Percentiles rank a stretch among this genome's conserved stretches.
Conservation (phyloP, 2,113 vertebrate species). For the Cololabis saira region DNA sequence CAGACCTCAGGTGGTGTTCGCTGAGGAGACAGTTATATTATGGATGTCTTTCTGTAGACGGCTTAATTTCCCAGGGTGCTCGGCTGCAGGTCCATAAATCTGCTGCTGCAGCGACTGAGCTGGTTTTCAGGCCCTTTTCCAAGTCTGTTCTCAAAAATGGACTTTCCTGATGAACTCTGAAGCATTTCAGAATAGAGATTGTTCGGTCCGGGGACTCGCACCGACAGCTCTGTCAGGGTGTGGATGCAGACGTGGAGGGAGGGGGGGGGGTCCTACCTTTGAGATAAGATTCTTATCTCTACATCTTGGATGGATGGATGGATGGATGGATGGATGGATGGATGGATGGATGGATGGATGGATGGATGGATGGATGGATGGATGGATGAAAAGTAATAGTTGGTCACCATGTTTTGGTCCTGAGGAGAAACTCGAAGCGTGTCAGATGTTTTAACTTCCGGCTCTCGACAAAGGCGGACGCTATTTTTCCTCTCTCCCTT, state of each 20-base stretch:
- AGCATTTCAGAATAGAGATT: conserved; percentile 41
- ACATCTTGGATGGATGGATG: no score
- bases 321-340: no score
- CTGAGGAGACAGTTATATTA: conserved; percentile 53
- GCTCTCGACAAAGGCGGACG: no score
- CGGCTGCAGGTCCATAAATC: conserved; percentile 61
- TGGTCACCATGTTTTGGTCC: no score
- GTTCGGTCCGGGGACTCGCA: conserved; percentile 22
- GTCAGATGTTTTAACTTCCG: no score
- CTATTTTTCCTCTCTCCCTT: no score
- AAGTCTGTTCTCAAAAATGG: conserved; percentile 42
- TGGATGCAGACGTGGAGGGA: conserved; percentile 6
- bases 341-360: no score
- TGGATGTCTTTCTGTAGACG: conserved; percentile 62
- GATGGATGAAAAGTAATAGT: no score
- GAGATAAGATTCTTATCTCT: no score
- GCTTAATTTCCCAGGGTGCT: conserved; percentile 77
- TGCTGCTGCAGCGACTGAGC: conserved; percentile 22
- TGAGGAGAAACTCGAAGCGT: no score
- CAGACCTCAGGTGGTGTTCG: conserved; percentile 44
- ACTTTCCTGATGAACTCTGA: conserved; percentile 34
- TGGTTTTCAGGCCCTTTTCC: conserved; percentile 41
- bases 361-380: no score
- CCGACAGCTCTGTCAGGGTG: conserved; percentile 24
- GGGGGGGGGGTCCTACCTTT: no score